A percentile compares a stretch with the other conserved stretches of the same genome.
These are phyloP conservation scores for Ischnus inquisitorius DNA, from an alignment of 2,888 invertebrate genomes.

Conservation along the genomic window DNA sequence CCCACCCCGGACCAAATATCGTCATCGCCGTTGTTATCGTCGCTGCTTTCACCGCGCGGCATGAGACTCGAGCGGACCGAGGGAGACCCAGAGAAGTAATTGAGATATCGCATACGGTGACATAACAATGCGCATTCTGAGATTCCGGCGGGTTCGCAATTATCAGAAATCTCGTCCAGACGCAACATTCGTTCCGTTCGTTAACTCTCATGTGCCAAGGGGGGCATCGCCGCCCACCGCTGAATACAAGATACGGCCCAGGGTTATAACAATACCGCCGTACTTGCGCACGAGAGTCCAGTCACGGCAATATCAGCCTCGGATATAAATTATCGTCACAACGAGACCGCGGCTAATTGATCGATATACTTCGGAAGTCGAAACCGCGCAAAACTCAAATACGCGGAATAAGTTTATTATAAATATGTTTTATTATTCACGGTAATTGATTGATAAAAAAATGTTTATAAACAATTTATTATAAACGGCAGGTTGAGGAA, in stretches of 20 bases:
- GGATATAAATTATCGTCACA: too few species aligned
- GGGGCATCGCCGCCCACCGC: background rate
- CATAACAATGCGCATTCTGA: constrained; percentile 57
- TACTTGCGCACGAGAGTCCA: background rate
- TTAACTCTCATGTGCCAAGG: background rate
- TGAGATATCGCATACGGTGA: constrained; percentile 65
- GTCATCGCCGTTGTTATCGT: background rate
- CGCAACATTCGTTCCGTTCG: constrained; percentile 46
- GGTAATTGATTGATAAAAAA: too few species aligned
- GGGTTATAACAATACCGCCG: background rate
- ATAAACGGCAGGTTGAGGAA: constrained; percentile 28
- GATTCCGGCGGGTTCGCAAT: constrained; percentile 33
- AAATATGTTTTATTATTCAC: too few species aligned
- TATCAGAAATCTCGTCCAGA: constrained; percentile 55
- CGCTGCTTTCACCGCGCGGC: background rate
- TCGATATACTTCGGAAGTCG: too few species aligned
- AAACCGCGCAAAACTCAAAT: too few species aligned
- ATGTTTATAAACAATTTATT: too few species aligned
- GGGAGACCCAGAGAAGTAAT: constrained; percentile 49
- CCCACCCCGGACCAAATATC: background rate
- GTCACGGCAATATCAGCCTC: too few species aligned
- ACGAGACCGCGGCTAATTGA: too few species aligned
- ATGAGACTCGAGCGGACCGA: background rate
- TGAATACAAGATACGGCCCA: background rate
- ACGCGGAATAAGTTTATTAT: too few species aligned